These are phyloP conservation scores for Osmoderma eremita DNA, from an alignment of 2,888 invertebrate genomes.

Conservation along the genomic window DNA sequence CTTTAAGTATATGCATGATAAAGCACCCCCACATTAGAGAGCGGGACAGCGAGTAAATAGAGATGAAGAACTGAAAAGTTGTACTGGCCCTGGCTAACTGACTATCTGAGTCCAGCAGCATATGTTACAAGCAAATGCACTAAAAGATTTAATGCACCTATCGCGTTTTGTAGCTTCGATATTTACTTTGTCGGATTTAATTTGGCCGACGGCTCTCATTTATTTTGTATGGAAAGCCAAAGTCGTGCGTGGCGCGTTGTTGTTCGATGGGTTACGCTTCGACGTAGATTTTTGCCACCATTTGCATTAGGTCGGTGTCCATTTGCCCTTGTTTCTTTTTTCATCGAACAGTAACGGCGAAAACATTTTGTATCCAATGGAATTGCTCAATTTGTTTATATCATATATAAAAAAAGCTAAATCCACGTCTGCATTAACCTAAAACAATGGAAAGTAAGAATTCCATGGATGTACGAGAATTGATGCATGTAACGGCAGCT, in stretches of 20 bases:
- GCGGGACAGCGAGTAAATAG: not conserved
- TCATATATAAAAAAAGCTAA: not conserved
- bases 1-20: not conserved
- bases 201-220: conserved; percentile 20
- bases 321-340: too few species aligned
- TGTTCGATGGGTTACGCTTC: not conserved
- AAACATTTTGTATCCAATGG: not conserved
- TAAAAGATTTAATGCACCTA: conserved; percentile 57
- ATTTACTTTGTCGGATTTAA: conserved; percentile 32
- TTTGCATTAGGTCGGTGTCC: conserved; percentile 2
- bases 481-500: not conserved
- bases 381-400: too few species aligned
- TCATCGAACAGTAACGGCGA: too few species aligned
- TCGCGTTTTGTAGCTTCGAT: conserved; percentile 35
- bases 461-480: not conserved
- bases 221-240: conserved; percentile 1
- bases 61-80: conserved; percentile 13
- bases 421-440: too few species aligned
- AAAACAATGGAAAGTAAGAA: too few species aligned
- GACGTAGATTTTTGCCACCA: not conserved
- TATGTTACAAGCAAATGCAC: conserved; percentile 52
- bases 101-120: conserved; percentile 27
- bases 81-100: conserved; percentile 14
- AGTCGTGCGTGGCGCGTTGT: not conserved
- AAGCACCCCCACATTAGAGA: not conserved